Base-by-base conservation (phyloP, 2,113 vertebrate genomes). In the Marmota flaviventris region DNA sequence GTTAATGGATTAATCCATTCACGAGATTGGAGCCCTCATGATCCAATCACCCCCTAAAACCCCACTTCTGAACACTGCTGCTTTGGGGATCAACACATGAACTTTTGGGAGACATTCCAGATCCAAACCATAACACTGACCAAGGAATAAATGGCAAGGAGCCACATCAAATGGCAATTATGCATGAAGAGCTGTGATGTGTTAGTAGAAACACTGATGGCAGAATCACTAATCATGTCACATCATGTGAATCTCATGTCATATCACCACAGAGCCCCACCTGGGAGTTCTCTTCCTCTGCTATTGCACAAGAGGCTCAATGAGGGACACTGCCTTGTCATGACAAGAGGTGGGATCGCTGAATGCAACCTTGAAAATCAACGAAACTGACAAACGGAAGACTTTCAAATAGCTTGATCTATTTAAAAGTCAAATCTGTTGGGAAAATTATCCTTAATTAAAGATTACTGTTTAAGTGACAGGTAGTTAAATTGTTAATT, bases 371-470 rank as follows among this genome's bases (percentile, higher is more conserved):
- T 61, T 63, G 88, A 58, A 73, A 37, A 37, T 24, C 10, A 2
- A 87, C 65, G 17, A 70, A 53, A 87, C 88, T 77, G 72, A 75
- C 48, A 77, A 72, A 95, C 9, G 2, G 37, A 63, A 85, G 77
- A 51, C n/a, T 91, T 76, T 56, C 77, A 56, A 85, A 92, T 76
- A 72, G 29, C 75, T 86, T 51, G 53, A 61, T 63, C 89, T 94
- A 77, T 95, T 82, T 96, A 77, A 85, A 88, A 95, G 85, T 93
- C 82, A 96, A 91, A 85, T 90, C 79, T 86, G 27, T 83, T 93
- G 81, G 76, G 63, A 2, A 92, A 96, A 94, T 95, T 76, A 87
- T 92, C 82, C 82, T 79, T 96, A 92, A 85, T 94, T 94, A 95
- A 95, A 27, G 51, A 95, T 88, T 94, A 37, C 82, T 89, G 69